These are phyloP conservation scores for Molanna angustata DNA, from an alignment of 2,888 invertebrate genomes.

Conservation along the genomic window DNA sequence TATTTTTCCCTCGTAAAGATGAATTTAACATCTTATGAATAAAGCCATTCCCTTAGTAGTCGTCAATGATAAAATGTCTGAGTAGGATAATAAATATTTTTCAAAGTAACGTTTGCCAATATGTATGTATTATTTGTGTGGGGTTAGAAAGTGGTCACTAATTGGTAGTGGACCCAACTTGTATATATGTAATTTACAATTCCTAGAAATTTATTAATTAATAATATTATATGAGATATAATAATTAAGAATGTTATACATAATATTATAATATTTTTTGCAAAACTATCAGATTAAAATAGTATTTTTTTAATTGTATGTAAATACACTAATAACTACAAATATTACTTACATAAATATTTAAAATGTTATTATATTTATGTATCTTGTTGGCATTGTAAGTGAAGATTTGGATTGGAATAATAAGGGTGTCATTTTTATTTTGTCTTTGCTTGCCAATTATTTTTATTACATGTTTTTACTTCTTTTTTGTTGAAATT, in stretches of 20 bases:
- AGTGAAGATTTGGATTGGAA: background rate
- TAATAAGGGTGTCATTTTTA: background rate
- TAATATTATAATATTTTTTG: constrained; percentile 31
- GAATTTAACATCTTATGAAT: constrained; percentile 17
- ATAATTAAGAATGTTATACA: constrained; percentile 29
- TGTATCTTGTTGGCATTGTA: background rate
- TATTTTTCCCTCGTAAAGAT: too few relatives aligned
- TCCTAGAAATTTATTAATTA: constrained; percentile 29
- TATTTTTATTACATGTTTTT: too few relatives aligned
- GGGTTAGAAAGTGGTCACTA: constrained; percentile 14
- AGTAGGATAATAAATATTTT: constrained; percentile 26
- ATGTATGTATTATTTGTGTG: constrained; percentile 25
- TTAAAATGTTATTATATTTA: constrained; percentile 5
- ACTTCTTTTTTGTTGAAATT: too few relatives aligned
- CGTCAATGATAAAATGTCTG: constrained; percentile 19
- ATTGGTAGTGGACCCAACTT: constrained; percentile 15
- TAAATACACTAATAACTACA: constrained; percentile 25
- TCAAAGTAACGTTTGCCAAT: constrained; percentile 25
- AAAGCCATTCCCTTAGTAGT: constrained; percentile 31
- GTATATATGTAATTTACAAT: constrained; percentile 33
- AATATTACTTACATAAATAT: constrained; percentile 27
- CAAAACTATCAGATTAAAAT: constrained; percentile 28
- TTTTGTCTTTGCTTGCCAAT: background rate
- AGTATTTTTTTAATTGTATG: constrained; percentile 32
- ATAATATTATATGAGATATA: constrained; percentile 26